Base-by-base conservation (phyloP, 2,888 invertebrate genomes). In the Cephonodes hylas region DNA sequence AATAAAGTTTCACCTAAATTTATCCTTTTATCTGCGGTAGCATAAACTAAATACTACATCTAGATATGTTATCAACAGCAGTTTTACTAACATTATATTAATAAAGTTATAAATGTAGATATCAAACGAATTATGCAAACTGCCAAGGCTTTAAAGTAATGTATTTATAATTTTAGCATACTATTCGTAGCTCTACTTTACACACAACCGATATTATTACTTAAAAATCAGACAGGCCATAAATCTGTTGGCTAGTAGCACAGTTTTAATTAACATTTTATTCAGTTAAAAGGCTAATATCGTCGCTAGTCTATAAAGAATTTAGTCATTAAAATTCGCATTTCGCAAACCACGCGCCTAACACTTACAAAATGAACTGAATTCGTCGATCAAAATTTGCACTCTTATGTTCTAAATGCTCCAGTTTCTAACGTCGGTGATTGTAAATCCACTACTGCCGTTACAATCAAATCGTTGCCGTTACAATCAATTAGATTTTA, bases 381-480 rank as follows among this genome's bases (percentile, higher is more conserved):
- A 53, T 25, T 25, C 15, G 18, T 31, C 3, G 10, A 8, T 15
- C 15, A 48, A 48, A n/a, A 48, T 3, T 48, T 48, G 48, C 46
- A 38, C 38, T 42, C 25, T 46, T 60, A 38, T 42, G 34, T 46
- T 60, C 34, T 46, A 53, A 53, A 53, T 38, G 48, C 8, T 23
- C 48, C 10, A 48, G 15, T 38, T 60, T 59, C 27, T 8, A 10
- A 46, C 23, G 22, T 6, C 3, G 23, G 7, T 18, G 15, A 38
- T 25, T 34, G 48, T 42, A 20, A 42, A 48, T 42, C 20, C 42
- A 34, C 13, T 42, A 10, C 15, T 5, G 38, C 20, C n/a, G 23
- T 18, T 38, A 27, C 48, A 38, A 42, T 38, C 38, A 60, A 60
- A 42, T 42, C 48, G 27, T 60, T 53, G 42, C 60, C 15, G 53